phyloP scores from a whole-genome alignment of 2,797 vertebrate genomes.

The Muscicapa striata region DNA sequence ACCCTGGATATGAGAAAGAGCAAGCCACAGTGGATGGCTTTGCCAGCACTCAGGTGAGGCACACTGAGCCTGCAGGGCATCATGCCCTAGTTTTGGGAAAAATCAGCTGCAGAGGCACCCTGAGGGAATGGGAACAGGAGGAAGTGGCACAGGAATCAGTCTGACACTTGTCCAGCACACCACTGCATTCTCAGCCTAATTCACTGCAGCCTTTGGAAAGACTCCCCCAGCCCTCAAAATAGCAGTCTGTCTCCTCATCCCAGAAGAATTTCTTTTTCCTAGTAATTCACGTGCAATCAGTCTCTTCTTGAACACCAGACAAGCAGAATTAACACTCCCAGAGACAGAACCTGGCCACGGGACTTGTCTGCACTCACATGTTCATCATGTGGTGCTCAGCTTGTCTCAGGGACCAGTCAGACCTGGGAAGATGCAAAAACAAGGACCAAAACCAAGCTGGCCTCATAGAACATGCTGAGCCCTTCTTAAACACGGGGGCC shows the following conservation, averaged over 20 bases:
- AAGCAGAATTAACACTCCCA: not conserved
- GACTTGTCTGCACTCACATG: not conserved
- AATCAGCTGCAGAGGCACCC: not conserved
- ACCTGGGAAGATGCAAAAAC: not conserved
- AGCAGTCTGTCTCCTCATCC: not conserved
- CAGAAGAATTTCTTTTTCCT: not conserved
- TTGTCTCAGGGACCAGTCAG: not conserved
- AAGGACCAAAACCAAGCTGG: not conserved
- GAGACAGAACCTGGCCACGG: not conserved
- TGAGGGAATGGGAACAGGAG: not conserved
- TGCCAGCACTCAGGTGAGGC: not conserved
- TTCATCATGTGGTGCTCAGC: rapidly evolving
- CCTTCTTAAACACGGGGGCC: not conserved
- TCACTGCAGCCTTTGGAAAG: not conserved
- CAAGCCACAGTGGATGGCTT: not conserved
- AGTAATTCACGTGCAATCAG: not conserved
- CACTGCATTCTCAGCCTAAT: not conserved
- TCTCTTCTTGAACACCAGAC: not conserved
- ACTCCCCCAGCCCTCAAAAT: not conserved
- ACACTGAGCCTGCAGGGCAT: not conserved
- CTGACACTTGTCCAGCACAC: not conserved
- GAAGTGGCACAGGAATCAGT: not conserved
- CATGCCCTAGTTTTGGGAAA: not conserved
- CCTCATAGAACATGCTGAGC: not conserved
- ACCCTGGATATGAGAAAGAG: not conserved